Evolutionary conservation across 2,113 vertebrate species (phyloP).

Genomic region (Ibidorhyncha struthersii): DNA sequence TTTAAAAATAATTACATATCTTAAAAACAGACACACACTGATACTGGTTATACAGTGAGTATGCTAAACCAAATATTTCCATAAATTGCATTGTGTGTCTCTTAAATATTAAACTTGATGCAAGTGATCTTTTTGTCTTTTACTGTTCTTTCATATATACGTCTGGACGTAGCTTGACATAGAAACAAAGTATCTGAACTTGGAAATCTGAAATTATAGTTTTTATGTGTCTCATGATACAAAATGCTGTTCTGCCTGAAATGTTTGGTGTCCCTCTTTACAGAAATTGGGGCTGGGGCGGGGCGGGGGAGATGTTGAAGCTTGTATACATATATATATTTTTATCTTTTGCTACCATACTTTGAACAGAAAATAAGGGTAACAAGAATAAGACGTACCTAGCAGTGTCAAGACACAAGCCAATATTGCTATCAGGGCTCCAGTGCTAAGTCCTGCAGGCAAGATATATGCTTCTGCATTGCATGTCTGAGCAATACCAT

Average conservation of each 20-base stretch:
- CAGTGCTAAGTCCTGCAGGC: conserved; percentile 91
- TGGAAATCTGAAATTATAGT: neutral
- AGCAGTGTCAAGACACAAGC: conserved; percentile 92
- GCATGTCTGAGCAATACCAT: conserved; percentile 88
- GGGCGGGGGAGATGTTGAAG: neutral
- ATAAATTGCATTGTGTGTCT: neutral
- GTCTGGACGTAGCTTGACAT: neutral
- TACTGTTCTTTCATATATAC: neutral
- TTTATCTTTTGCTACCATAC: neutral
- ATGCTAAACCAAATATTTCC: neutral
- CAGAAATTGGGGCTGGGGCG: rapidly evolving
- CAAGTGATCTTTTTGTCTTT: neutral
- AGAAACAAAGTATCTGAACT: neutral
- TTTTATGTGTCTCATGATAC: neutral
- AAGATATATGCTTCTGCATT: conserved; percentile 89
- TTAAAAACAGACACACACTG: neutral
- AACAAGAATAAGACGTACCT: conserved; percentile 77
- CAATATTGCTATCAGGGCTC: conserved; percentile 91
- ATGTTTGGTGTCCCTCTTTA: neutral
- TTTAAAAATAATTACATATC: neutral
- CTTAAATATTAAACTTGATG: neutral
- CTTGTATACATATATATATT: neutral
- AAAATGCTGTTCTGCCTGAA: neutral
- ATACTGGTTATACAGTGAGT: neutral
- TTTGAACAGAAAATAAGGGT: neutral